Percentiles rank a stretch among this genome's conserved stretches.
These are phyloP conservation scores for Stenopsyche tienmushanensis DNA, from an alignment of 1,140 invertebrate species.

Conservation along the genomic window DNA sequence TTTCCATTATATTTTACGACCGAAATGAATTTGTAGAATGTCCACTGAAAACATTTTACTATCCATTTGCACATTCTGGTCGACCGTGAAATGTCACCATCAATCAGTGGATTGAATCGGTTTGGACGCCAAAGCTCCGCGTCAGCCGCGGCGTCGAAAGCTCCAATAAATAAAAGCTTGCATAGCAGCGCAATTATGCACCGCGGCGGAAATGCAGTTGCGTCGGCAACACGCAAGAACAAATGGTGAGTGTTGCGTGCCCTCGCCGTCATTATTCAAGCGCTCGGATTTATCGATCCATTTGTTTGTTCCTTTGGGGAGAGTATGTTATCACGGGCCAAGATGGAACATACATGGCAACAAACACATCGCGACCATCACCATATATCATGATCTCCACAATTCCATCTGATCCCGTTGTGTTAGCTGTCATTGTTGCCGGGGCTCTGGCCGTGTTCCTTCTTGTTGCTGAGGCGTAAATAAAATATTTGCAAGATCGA, in stretches of 20 bases:
- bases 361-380: not conserved
- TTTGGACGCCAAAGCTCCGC: not conserved
- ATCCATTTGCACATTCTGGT: not conserved
- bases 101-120: not conserved
- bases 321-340: constrained; percentile 3
- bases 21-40: too few species aligned
- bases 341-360: not conserved
- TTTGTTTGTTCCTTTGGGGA: constrained; percentile 17
- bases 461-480: too few species aligned
- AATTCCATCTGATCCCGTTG: not conserved
- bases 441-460: too few species aligned
- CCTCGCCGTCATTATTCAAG: constrained; percentile 6
- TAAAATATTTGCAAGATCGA: too few species aligned
- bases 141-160: not conserved
- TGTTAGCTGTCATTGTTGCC: not conserved
- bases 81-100: not conserved
- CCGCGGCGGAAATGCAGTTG: too few species aligned
- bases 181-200: too few species aligned
- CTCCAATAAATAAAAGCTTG: too few species aligned
- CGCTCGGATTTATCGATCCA: constrained; percentile 16
- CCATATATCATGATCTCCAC: not conserved
- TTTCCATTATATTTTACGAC: too few species aligned
- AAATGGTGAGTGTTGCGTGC: not conserved
- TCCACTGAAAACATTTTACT: not conserved
- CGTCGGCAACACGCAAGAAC: not conserved